Base-by-base conservation (phyloP, 1,140 invertebrate genomes). In the Heterodera schachtii region DNA sequence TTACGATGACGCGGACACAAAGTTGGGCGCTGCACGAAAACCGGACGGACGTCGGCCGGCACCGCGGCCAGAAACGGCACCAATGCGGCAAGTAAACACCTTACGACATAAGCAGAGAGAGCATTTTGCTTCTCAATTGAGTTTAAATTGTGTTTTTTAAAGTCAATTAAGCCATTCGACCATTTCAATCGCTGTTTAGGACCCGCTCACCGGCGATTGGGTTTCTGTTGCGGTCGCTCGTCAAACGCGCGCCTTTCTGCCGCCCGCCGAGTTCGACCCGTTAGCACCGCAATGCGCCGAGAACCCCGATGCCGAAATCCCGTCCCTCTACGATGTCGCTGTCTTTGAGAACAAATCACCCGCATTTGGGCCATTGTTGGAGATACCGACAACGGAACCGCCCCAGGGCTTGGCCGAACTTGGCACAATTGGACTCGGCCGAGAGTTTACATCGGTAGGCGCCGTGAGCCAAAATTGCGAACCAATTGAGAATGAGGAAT, bases 1-100 rank as follows among this genome's bases (percentile, higher is more conserved):
- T 64, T 64, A 64, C 57, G 57, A 64, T 64, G 57, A 64, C 57
- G 57, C 57, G 4, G 57, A 64, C 57, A 64, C 57, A 64, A 64
- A 64, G 16, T 64, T 64, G 57, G 57, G 19, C 0, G 4, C 57
- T 4, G 16, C 11, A n/a, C 57, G 57, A 64, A 64, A 19, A 64
- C 2, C 1, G 5, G 57, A 64, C 57, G 57, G 57, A 64, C 57
- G 57, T 64, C 11, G 5, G 57, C 57, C 57, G 3, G 5, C 57
- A 19, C 57, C 11, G 16, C 13, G 57, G 57, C 57, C 57, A 19
- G 13, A n/a, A 64, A 64, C 57, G 57, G 57, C 57, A 64, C 57
- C 16, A 19, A 64, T 64, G 57, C 57, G 57, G 13, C 57, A 64
- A 64, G 57, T 64, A 64, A 64, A 64, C 31, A 31, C 31, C 31